Evolutionary conservation across 2,797 vertebrate species (phyloP).

Genomic region (Hypotaenidia okinawae): DNA sequence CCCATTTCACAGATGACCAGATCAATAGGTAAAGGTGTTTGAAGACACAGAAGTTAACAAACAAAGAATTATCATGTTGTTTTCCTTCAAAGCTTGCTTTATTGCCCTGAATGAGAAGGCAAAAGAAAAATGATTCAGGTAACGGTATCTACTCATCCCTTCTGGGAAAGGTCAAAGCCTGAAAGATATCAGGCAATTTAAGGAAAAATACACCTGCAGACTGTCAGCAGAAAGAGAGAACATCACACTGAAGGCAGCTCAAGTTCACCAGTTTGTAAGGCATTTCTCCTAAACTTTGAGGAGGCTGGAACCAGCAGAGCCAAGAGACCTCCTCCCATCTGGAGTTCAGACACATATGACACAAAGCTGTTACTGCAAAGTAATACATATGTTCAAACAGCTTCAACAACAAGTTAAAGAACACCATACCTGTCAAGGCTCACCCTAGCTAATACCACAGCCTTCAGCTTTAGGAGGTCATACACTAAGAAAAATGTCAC

Average conservation of each 20-base stretch:
- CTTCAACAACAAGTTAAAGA: not conserved
- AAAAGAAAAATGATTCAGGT: not conserved
- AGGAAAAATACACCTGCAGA: not conserved
- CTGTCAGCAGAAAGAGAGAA: not conserved
- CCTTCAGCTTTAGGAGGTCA: not conserved
- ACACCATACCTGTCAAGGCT: no score
- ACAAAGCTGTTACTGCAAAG: not conserved
- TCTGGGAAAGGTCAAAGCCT: not conserved
- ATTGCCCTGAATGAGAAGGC: not conserved
- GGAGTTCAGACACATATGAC: not conserved
- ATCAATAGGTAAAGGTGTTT: not conserved
- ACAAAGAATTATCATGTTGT: not conserved
- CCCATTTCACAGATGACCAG: not conserved
- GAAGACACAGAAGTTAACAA: not conserved
- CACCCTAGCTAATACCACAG: rapidly evolving
- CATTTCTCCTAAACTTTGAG: not conserved
- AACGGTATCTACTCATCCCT: not conserved
- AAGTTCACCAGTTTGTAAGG: not conserved
- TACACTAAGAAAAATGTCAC: not conserved
- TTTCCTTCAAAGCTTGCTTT: not conserved
- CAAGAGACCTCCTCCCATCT: not conserved
- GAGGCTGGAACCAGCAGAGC: not conserved
- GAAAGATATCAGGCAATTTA: not conserved
- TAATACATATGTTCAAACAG: not conserved
- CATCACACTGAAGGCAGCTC: not conserved